Evolutionary conservation across 2,113 vertebrate genomes (phyloP).

Genomic region (Coptodon bakossiorum): DNA sequence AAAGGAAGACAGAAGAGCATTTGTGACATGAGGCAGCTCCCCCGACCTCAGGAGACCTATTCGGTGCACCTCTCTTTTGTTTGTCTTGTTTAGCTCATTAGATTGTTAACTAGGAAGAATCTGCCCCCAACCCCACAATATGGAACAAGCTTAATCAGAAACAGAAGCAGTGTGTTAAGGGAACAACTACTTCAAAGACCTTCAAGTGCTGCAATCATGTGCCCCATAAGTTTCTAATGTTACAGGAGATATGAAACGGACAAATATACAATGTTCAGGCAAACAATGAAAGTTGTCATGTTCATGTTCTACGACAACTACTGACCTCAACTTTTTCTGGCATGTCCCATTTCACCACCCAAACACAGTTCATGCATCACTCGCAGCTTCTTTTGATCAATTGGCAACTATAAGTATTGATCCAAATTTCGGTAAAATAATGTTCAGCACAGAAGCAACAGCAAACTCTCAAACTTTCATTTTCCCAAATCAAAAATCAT

Average conservation of each 20-base stretch:
- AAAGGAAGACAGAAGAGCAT: conserved; percentile 8
- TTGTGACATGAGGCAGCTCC: conserved; percentile 45
- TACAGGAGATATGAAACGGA: neutral
- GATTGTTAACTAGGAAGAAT: conserved; percentile 27
- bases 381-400: neutral
- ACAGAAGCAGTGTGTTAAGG: neutral
- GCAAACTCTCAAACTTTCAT: neutral
- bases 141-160: conserved; percentile 20
- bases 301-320: neutral
- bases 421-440: neutral
- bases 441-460: neutral
- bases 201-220: neutral
- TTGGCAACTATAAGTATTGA: neutral
- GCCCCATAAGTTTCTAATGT: neutral
- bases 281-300: neutral
- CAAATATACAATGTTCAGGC: neutral
- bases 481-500: neutral
- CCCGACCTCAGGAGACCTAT: conserved; percentile 16
- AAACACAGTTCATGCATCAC: neutral
- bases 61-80: conserved; percentile 26
- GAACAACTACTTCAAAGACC: neutral
- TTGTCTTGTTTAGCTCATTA: conserved; percentile 43
- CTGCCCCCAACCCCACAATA: conserved; percentile 13
- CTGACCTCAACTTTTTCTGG: neutral
- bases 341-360: neutral